Evolutionary conservation across 2,113 vertebrate genomes (phyloP), one percentile per base, ranked within the genome.

Genomic region (Lophotis ruficrista): DNA sequence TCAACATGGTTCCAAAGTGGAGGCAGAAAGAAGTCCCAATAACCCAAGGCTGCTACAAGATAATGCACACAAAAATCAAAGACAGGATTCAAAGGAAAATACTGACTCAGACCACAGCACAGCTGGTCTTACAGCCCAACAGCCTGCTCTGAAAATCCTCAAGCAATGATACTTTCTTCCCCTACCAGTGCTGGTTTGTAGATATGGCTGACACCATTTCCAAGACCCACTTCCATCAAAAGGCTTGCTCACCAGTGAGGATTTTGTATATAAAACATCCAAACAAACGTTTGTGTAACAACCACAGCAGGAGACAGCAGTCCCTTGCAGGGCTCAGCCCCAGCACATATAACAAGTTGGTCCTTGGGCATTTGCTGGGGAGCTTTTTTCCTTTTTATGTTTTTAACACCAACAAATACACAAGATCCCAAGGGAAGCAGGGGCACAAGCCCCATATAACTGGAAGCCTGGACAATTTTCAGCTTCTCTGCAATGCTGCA

Each of bases 301-400:
- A 9, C 13, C 14, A 12, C 64, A 68, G 78, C 48, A 94, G 62
- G 27, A 79, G 41, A 31, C 1, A 64, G 21, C 33, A 38, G 16
- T 2, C 37, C 53, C n/a, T 22, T 18, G 65, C 2, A 48, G 41
- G 33, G 61, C 14, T 87, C 45, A 33, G 79, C 61, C 53, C 43
- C 43, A 87, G 30, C 10, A 38, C 14, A 31, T 0, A 0, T 1
- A 65, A 60, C 21, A 47, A 73, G 33, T 7, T 37, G 22, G 15
- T n/a, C 31, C 17, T 24, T 45, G 25, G n/a, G 13, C 2, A 0
- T 21, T 53, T 28, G 10, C 0, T 83, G 31, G 12, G 7, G 19
- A 5, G 3, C 48, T 16, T 5, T 5, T 27, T 10, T 11, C 19
- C 30, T 11, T 14, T 1, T 5, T 28, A 13, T 9, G 17, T 50